phyloP scores from a whole-genome alignment of 2,888 invertebrate species.

The Drosophila fulvimacula region DNA sequence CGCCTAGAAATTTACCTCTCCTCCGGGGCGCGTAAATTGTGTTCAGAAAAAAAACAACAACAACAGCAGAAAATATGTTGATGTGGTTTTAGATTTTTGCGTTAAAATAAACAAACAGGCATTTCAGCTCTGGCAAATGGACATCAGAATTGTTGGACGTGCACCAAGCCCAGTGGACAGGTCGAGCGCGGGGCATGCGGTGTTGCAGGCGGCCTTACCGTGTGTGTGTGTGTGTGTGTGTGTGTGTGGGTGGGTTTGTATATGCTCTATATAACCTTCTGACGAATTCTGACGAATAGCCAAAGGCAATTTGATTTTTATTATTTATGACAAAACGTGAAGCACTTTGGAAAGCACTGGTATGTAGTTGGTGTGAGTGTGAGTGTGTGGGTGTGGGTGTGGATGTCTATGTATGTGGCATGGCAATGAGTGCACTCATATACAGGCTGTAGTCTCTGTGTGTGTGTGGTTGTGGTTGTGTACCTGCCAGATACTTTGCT shows the following conservation, averaged over 20 bases:
- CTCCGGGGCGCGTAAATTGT: conserved; percentile 61
- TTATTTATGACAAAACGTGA: conserved; percentile 56
- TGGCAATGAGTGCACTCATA: conserved; percentile 24
- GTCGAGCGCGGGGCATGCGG: conserved; percentile 25
- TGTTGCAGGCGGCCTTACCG: conserved; percentile 19
- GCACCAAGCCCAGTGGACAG: conserved; percentile 57
- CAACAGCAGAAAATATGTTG: conserved; percentile 60
- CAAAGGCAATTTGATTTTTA: conserved; percentile 73
- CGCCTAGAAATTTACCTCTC: conserved; percentile 39
- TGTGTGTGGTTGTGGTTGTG: background rate
- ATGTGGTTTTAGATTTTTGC: conserved; percentile 77
- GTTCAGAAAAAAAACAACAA: conserved; percentile 33
- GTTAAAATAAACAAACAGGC: conserved; percentile 75
- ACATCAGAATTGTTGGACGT: conserved; percentile 66
- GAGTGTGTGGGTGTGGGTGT: conserved; percentile 5
- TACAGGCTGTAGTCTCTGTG: too few relatives aligned
- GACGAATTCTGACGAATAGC: conserved; percentile 63
- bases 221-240: conserved; percentile 9
- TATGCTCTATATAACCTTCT: conserved; percentile 64
- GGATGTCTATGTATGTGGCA: conserved; percentile 2
- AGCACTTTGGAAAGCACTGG: conserved; percentile 48
- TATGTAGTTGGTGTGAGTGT: background rate
- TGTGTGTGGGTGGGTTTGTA: conserved; percentile 7
- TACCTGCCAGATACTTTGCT: conserved; percentile 41
- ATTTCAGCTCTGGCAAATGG: conserved; percentile 74